Base-by-base conservation (phyloP, 2,888 invertebrate genomes). In the Cloeon dipterum region DNA sequence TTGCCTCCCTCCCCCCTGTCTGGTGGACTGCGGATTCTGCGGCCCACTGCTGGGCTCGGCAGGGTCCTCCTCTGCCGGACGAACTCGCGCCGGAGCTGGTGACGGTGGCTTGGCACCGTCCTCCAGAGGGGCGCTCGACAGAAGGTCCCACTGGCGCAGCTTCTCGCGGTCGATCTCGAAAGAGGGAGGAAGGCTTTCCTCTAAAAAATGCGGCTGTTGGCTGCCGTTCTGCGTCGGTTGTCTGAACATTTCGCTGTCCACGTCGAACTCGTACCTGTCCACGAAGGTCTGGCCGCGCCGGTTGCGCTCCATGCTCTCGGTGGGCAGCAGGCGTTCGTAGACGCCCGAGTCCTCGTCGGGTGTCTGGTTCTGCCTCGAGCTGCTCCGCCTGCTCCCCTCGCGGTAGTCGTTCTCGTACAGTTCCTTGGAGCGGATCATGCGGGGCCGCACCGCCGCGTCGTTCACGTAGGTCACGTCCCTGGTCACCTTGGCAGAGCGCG, bases 121-220 rank as follows among this genome's bases (percentile, higher is more conserved):
- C 18, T 35, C 40, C 20, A 47, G 41, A 4, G 74, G 62, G 44
- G 71, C 82, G 62, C 82, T 82, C 41, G 83, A 83, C 72, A 83
- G 69, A 49, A 82, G 67, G 59, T 83, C 83, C 83, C 83, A 83
- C 52, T 83, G 83, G 37, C 83, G 67, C 47, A 83, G 65, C 46
- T 77, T 82, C 59, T 83, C 83, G 48, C 83, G 70, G 60, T 83
- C 83, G 49, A 82, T 70, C 55, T 61, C 59, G 53, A 60, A 58
- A 13, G 43, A 36, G 35, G 54, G 55, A 52, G 54, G 55, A 53
- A 55, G 53, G 56, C 58, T 57, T 47, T 57, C 56, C 51, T 50
- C 59, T 59, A 61, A 61, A 61, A 61, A 61, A 59, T 41, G 39
- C 40, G 41, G 43, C 32, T 39, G 42, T 16, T 42, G 37, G 41